Evolutionary conservation across 2,888 invertebrate species (phyloP).

Genomic region (Abrostola triplasia): DNA sequence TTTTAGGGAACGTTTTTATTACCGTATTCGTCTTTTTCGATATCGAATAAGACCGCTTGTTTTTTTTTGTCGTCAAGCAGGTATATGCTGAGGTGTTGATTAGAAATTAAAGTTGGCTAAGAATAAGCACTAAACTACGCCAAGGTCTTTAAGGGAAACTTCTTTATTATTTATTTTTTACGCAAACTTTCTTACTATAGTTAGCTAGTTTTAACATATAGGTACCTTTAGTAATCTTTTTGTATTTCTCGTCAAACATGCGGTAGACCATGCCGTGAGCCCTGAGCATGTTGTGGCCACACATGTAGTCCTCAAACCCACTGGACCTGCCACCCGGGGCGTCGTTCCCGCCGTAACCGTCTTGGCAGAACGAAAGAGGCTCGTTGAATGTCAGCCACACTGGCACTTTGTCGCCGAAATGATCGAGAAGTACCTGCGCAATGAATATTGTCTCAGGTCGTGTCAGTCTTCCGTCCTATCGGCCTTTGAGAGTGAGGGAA

Average conservation of each 20-base stretch:
- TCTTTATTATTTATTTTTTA: too few species aligned
- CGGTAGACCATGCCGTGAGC: conserved; percentile 90
- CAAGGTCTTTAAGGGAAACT: too few species aligned
- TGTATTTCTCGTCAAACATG: conserved; percentile 85
- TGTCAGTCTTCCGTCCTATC: not conserved
- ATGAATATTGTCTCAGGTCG: not conserved
- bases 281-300: conserved; percentile 89
- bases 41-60: too few species aligned
- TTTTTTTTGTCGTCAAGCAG: too few species aligned
- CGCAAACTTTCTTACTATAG: too few species aligned
- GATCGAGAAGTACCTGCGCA: conserved; percentile 79
- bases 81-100: too few species aligned
- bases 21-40: too few species aligned
- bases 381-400: conserved; percentile 91
- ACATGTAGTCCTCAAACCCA: conserved; percentile 89
- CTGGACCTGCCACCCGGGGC: conserved; percentile 85
- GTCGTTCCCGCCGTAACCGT: conserved; percentile 82
- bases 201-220: not conserved
- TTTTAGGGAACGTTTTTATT: not conserved
- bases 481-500: too few species aligned
- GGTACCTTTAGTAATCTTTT: conserved; percentile 33
- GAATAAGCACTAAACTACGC: too few species aligned
- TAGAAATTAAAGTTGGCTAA: too few species aligned
- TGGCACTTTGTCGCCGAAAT: conserved; percentile 83
- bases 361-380: conserved; percentile 83